A percentile compares a stretch with the other conserved stretches of the same genome.
Conservation (phyloP, 2,797 vertebrate species). For the Iguana delicatissima region DNA sequence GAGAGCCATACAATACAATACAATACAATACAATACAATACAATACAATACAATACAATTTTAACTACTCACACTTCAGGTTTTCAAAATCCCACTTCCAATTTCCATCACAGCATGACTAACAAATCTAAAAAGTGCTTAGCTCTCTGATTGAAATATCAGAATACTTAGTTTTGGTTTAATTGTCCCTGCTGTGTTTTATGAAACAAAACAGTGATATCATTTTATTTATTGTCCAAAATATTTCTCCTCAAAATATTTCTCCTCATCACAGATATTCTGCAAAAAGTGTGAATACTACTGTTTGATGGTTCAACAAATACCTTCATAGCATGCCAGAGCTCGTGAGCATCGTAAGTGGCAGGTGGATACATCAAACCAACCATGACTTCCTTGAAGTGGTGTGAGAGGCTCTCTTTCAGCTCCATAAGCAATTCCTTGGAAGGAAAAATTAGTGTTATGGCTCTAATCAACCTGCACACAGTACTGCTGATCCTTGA, state of each 20-base stretch:
- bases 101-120: background rate
- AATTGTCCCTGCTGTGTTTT: background rate
- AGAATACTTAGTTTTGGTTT: background rate
- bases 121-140: background rate
- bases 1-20: too few relatives aligned
- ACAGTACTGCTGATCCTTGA: background rate
- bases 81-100: too few relatives aligned
- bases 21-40: too few relatives aligned
- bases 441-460: slow-evolving; percentile 30
- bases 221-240: background rate
- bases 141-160: background rate
- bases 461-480: background rate
- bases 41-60: too few relatives aligned
- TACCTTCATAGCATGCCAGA: slow-evolving; percentile 87
- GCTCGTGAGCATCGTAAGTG: slow-evolving; percentile 81
- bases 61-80: too few relatives aligned
- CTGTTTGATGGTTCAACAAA: slow-evolving; percentile 1
- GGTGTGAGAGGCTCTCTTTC: slow-evolving; percentile 82
- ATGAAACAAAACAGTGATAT: background rate
- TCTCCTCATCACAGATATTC: background rate
- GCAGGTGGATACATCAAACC: slow-evolving; percentile 82
- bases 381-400: slow-evolving; percentile 85
- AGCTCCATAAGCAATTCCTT: slow-evolving; percentile 80
- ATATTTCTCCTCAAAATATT: background rate
- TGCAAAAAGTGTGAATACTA: background rate